phyloP scores from a whole-genome alignment of 2,888 invertebrate species.

The Strigamia crassipes region DNA sequence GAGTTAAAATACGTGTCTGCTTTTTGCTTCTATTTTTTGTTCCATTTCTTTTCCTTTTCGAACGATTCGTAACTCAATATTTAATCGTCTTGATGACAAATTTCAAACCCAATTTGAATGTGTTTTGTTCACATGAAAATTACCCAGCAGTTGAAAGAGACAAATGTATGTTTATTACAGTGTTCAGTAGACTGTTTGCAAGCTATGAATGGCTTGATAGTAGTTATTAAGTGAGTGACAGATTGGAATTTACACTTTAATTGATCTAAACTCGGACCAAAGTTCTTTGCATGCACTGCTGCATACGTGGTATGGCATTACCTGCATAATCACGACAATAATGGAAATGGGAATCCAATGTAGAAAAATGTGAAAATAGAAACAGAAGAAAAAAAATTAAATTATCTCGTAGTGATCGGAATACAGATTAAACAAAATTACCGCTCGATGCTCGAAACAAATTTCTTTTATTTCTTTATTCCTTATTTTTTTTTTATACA shows the following conservation, averaged over 20 bases:
- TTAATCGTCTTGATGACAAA: conserved; percentile 30
- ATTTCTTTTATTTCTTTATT: neutral
- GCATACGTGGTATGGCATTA: neutral
- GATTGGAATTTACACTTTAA: conserved; percentile 40
- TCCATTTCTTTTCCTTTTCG: neutral
- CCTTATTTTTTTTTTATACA: neutral
- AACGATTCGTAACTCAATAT: neutral
- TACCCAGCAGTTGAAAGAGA: conserved; percentile 20
- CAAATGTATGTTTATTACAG: conserved; percentile 39
- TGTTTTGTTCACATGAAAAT: conserved; percentile 5
- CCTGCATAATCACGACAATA: neutral
- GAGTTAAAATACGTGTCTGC: neutral
- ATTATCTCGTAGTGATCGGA: no score
- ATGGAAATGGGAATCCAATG: neutral
- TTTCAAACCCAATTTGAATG: conserved; percentile 30
- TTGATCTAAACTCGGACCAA: conserved; percentile 9
- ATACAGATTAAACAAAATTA: no score
- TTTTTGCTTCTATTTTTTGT: neutral
- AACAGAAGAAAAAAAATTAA: neutral
- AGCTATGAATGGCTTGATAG: conserved; percentile 14
- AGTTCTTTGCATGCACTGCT: conserved; percentile 28
- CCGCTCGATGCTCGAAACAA: no score
- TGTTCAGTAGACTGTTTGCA: conserved; percentile 40
- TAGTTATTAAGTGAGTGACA: conserved; percentile 42
- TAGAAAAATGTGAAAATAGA: neutral